Evolutionary conservation across 2,888 invertebrate genomes (phyloP), one percentile per base, ranked within the genome.

Genomic region (Luperina nickerlii): DNA sequence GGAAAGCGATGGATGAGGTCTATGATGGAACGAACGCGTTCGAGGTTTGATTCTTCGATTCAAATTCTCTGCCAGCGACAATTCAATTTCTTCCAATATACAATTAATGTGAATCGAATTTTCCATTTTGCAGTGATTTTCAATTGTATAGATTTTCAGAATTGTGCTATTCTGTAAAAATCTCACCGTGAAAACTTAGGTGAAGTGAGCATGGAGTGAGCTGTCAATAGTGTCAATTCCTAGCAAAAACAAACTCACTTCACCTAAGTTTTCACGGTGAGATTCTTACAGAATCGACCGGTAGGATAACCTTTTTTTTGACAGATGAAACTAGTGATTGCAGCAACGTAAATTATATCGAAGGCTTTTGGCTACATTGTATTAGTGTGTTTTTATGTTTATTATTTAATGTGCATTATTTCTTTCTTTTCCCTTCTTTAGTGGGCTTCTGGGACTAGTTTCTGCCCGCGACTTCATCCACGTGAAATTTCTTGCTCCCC

Each of bases 1-100:
- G 38, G 4, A 38, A 38, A 38, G 38, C 38, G 3, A 38, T 38
- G 38, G 38, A 32, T 32, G 32, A 32, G 32, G n/a, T 38, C 38
- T 38, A 38, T 38, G 38, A 38, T 38, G 4, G 3, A 38, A 38
- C 38, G 38, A 38, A 5, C 38, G 38, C 38, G 65, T 66, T 54
- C 27, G 15, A 48, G n/a, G 24, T 69, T 78, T 63, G 48, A 79
- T 66, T 79, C 24, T 60, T 71, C 48, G 65, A 27, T 79, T 57
- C 48, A 51, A 51, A 65, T 65, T 1, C 32, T 20, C 32, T 27
- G 60, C 38, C 11, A 32, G 74, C 62, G 27, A 71, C 20, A 57
- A 78, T 71, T 74, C 32, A 74, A 67, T 78, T 60, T 66, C 66
- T 74, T 57, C 54, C 82, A 57, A 63, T 18, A 60, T 15, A 51